A percentile compares a stretch with the other conserved stretches of the same genome.
phyloP scores from a whole-genome alignment of 2,797 vertebrate genomes.

The Paguma larvata region DNA sequence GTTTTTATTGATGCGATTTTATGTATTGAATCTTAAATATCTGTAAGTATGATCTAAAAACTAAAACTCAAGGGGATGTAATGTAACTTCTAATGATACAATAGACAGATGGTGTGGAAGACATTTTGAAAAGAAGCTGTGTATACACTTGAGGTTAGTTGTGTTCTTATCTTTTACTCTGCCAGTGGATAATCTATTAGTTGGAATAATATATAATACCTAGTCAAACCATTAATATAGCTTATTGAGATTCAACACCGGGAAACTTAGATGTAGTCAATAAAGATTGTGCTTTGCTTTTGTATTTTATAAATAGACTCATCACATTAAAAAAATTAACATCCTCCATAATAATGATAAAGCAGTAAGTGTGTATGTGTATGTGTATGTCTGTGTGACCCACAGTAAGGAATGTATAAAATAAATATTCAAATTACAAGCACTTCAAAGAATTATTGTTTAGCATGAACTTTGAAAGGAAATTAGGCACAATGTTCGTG shows the following conservation, averaged over 20 bases:
- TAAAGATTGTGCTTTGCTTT: background rate
- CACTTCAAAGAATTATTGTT: slow-evolving; percentile 31
- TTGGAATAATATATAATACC: background rate
- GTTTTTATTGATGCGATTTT: background rate
- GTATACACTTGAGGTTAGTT: background rate
- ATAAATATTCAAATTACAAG: slow-evolving; percentile 19
- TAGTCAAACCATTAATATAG: background rate
- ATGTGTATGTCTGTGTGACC: background rate
- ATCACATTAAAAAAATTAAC: background rate
- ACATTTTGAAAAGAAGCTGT: background rate
- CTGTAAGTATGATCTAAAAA: background rate
- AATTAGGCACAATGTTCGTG: background rate
- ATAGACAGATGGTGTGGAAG: background rate
- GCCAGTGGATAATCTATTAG: background rate
- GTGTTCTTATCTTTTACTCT: background rate
- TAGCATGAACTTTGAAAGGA: background rate
- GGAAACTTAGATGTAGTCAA: background rate
- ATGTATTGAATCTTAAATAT: background rate
- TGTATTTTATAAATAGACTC: slow-evolving; percentile 19
- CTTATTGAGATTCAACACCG: slow-evolving; percentile 18
- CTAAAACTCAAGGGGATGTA: background rate
- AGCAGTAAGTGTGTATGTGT: background rate
- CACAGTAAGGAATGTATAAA: background rate
- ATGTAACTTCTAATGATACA: background rate
- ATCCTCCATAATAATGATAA: background rate